Conservation (phyloP, 2,888 invertebrate species). For the Acleris sparsana region DNA sequence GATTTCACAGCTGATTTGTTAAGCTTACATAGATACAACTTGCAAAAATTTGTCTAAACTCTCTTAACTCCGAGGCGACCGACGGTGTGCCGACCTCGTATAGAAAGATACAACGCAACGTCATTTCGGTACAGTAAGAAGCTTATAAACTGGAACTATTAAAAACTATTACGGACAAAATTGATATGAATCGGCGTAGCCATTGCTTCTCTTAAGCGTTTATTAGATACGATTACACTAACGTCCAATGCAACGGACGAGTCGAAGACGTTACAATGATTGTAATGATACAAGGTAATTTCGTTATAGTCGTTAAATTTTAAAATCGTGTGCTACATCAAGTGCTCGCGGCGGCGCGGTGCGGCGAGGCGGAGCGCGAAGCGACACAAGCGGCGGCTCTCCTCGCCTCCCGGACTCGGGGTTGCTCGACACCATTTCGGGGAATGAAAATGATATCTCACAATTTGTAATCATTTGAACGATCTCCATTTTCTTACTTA, state of each 20-base stretch:
- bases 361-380: conserved; percentile 27
- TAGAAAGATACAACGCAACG: conserved; percentile 63
- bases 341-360: conserved; percentile 54
- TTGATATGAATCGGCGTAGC: conserved; percentile 82
- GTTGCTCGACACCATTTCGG: conserved; percentile 75
- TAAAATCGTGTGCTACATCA: conserved; percentile 55
- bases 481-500: conserved; percentile 57
- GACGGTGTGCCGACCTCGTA: conserved; percentile 61
- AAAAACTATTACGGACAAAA: conserved; percentile 81
- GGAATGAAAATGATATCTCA: conserved; percentile 77
- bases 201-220: conserved; percentile 78
- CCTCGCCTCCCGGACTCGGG: conserved; percentile 64
- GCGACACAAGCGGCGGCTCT: conserved; percentile 33
- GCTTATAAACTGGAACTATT: conserved; percentile 81
- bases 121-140: conserved; percentile 75
- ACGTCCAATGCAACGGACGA: conserved; percentile 66
- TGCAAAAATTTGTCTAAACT: conserved; percentile 78
- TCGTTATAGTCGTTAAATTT: conserved; percentile 46
- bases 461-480: conserved; percentile 58
- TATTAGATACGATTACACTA: conserved; percentile 76
- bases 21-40: conserved; percentile 79
- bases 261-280: conserved; percentile 57
- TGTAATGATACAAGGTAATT: conserved; percentile 48
- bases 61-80: conserved; percentile 63
- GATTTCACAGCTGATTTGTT: conserved; percentile 81